Evolutionary conservation across 1,140 invertebrate species (phyloP).

Genomic region (Ectropis grisescens): DNA sequence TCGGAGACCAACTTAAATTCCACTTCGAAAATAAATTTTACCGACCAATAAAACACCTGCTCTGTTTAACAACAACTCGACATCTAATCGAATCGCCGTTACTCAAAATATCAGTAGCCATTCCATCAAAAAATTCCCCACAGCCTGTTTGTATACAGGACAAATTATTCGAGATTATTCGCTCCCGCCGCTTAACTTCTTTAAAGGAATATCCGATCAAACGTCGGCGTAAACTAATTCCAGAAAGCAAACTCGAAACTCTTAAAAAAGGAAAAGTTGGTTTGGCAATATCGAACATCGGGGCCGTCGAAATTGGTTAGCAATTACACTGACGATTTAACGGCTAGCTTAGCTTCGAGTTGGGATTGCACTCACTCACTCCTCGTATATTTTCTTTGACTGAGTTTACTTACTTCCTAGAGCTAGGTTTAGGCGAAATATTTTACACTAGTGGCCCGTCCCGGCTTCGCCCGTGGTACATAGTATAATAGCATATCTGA

Average conservation of each 20-base stretch:
- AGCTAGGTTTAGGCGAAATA: too few relatives aligned
- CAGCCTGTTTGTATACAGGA: conserved; percentile 34
- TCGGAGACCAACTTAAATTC: too few relatives aligned
- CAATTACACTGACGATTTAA: conserved; percentile 55
- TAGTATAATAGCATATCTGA: too few relatives aligned
- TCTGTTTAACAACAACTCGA: neutral
- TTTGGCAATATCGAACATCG: conserved; percentile 42
- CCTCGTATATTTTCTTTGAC: too few relatives aligned
- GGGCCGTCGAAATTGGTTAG: conserved; percentile 52
- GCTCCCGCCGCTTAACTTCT: conserved; percentile 47
- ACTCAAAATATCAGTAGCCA: conserved; percentile 1
- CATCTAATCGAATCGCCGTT: conserved; percentile 1
- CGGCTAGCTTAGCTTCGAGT: neutral
- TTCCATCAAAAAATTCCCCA: conserved; percentile 33
- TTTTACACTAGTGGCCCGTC: too few relatives aligned
- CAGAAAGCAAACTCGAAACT: conserved; percentile 55
- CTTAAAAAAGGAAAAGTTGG: conserved; percentile 37
- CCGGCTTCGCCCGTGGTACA: too few relatives aligned
- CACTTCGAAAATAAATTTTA: too few relatives aligned
- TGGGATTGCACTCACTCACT: too few relatives aligned
- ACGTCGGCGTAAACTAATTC: conserved; percentile 64
- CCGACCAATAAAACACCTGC: too few relatives aligned
- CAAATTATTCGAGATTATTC: conserved; percentile 27
- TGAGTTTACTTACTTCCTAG: too few relatives aligned
- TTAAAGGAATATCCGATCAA: conserved; percentile 65